phyloP scores from a whole-genome alignment of 2,888 invertebrate genomes.

The Cephus sareptanus region DNA sequence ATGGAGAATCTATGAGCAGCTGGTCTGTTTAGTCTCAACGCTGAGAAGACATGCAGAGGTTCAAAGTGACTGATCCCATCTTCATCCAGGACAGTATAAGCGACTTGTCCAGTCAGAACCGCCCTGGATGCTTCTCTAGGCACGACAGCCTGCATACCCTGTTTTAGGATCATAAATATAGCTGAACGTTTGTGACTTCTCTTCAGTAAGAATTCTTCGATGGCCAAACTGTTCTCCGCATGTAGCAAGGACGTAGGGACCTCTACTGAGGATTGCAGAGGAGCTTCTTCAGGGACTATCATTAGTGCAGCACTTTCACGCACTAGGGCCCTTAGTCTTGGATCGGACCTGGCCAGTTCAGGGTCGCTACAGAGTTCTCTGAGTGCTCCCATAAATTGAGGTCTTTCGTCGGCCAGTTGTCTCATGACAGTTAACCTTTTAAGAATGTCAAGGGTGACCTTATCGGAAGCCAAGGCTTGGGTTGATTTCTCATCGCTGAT shows the following conservation, averaged over 20 bases:
- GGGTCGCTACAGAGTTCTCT: constrained; percentile 75
- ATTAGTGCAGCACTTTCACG: constrained; percentile 79
- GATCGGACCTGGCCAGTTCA: constrained; percentile 76
- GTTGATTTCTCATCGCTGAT: constrained; percentile 71
- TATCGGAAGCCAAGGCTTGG: constrained; percentile 70
- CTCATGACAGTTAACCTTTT: constrained; percentile 78
- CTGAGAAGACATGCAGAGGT: constrained; percentile 79
- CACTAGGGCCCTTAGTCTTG: constrained; percentile 76
- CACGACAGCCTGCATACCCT: constrained; percentile 80
- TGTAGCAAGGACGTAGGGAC: constrained; percentile 77
- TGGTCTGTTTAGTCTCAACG: constrained; percentile 75
- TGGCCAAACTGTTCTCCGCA: constrained; percentile 78
- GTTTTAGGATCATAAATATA: constrained; percentile 77
- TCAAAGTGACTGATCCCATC: constrained; percentile 81
- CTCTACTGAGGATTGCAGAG: constrained; percentile 74
- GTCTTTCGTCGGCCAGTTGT: constrained; percentile 76
- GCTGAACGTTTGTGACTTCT: constrained; percentile 71
- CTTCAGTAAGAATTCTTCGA: constrained; percentile 79
- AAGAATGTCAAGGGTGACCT: constrained; percentile 74
- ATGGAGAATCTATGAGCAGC: constrained; percentile 75
- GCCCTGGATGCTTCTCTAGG: constrained; percentile 81
- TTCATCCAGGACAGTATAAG: constrained; percentile 82
- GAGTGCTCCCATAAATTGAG: constrained; percentile 73
- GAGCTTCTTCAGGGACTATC: constrained; percentile 74
- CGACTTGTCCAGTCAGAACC: constrained; percentile 79